Base-by-base conservation (phyloP, 2,113 vertebrate genomes). In the Machaerirhynchus nigripectus region DNA sequence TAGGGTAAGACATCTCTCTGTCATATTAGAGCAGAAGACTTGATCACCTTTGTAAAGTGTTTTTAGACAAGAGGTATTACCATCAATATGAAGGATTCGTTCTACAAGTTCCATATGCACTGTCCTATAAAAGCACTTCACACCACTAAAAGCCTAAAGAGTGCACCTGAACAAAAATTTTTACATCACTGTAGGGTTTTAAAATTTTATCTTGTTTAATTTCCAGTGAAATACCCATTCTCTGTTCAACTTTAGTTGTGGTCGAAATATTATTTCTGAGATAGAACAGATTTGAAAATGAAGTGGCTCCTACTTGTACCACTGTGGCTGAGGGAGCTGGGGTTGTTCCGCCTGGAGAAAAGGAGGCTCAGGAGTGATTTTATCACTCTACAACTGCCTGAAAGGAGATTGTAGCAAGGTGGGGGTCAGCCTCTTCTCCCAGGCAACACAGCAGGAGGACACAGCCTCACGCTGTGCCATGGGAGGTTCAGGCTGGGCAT, bases 241-340 rank as follows among this genome's bases (percentile, higher is more conserved):
- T 35, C 42, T 81, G 20, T 33, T 77, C 67, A 67, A 55, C 81
- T 84, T 87, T 37, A 80, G 17, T 31, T 68, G 37, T 57, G 44
- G 24, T 67, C 49, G 49, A 64, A 56, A 26, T 42, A 77, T 19
- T 84, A 33, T 39, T 65, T 88, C 55, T 50, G 39, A 87, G 78
- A 50, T 6, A 37, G 7, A 61, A 75, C 3, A 67, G n/a, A 71
- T 84, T 20, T 56, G 20, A 84, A 78, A 89, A 60, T 59, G 17
- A 61, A 84, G 56, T 35, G 26, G 31, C 23, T 91, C 55, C 60
- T 68, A 47, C 26, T 75, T 2, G 2, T 11, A 65, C 5, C 52
- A 64, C 20, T 15, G n/a, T 0, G 0, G 40, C 24, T 60, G n/a
- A n/a, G 39, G 46, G 53, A 60, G 53, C 20, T n/a, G 47, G 26